A percentile compares a stretch with the other conserved stretches of the same genome.
Conservation (phyloP, 2,888 invertebrate genomes). For the Crepidodera aurea region DNA sequence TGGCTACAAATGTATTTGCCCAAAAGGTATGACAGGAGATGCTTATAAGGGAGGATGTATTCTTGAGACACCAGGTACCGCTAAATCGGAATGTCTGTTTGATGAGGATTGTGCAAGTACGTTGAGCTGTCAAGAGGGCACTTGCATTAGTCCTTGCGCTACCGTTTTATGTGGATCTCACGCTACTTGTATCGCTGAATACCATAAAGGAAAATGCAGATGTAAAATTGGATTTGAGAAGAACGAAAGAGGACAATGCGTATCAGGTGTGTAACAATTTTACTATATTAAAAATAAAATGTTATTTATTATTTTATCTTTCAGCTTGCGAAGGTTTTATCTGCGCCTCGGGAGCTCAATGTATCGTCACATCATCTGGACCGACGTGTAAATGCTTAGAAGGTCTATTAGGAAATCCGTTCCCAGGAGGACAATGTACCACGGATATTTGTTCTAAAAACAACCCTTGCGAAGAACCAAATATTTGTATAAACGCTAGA, state of each 20-base stretch:
- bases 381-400: constrained; percentile 90
- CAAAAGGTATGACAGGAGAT: constrained; percentile 83
- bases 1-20: constrained; percentile 85
- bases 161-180: constrained; percentile 82
- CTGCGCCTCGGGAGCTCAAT: constrained; percentile 85
- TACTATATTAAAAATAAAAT: no score
- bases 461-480: constrained; percentile 79
- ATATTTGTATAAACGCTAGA: constrained; percentile 85
- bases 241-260: constrained; percentile 81
- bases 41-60: constrained; percentile 84
- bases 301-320: constrained; percentile 48
- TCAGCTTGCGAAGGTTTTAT: constrained; percentile 77
- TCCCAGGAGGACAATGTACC: constrained; percentile 86
- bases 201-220: constrained; percentile 88
- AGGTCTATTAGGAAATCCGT: constrained; percentile 88
- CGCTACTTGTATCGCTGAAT: constrained; percentile 86
- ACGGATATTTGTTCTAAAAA: constrained; percentile 83
- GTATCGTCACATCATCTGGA: constrained; percentile 83
- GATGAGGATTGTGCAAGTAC: constrained; percentile 84
- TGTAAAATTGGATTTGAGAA: constrained; percentile 85
- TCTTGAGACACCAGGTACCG: constrained; percentile 64
- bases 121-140: constrained; percentile 79
- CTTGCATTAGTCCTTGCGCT: constrained; percentile 83
- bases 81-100: constrained; percentile 72
- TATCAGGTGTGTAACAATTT: constrained; percentile 74